phyloP scores from a whole-genome alignment of 2,113 vertebrate genomes.

The Microcebus griseorufus region DNA sequence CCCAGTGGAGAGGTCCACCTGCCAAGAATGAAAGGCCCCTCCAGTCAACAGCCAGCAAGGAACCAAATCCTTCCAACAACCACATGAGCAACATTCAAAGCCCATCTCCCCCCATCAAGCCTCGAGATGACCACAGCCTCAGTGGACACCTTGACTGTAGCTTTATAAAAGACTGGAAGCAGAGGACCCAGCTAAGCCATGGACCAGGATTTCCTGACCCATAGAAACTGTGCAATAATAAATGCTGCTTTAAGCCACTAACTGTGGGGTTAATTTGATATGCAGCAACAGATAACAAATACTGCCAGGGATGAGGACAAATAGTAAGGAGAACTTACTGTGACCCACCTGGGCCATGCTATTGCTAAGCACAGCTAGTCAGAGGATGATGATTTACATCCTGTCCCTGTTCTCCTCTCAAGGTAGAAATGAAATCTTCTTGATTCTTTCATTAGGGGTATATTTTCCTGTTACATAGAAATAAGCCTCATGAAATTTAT shows the following conservation, averaged over 20 bases:
- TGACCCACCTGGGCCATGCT: not conserved
- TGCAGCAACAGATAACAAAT: not conserved
- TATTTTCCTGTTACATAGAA: not conserved
- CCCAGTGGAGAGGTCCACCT: not conserved
- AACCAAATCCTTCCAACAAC: not conserved
- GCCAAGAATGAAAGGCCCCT: not conserved
- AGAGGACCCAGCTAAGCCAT: not conserved
- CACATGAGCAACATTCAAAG: not conserved
- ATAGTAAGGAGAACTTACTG: not conserved
- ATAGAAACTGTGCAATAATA: not conserved
- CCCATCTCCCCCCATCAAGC: not conserved
- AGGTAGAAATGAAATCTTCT: not conserved
- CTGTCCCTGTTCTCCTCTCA: not conserved
- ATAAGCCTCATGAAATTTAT: not conserved
- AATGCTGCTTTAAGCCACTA: not conserved
- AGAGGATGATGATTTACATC: not conserved
- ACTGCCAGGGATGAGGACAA: not conserved
- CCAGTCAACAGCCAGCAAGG: not conserved
- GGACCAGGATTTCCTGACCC: not conserved
- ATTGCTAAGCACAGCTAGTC: not conserved
- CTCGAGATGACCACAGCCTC: not conserved
- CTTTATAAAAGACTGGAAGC: not conserved
- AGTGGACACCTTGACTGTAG: not conserved
- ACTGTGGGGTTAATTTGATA: not conserved
- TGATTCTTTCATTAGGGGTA: not conserved